These are phyloP conservation scores for Drosophila simulans DNA, from an alignment of 1,140 invertebrate species.

Conservation along the genomic window DNA sequence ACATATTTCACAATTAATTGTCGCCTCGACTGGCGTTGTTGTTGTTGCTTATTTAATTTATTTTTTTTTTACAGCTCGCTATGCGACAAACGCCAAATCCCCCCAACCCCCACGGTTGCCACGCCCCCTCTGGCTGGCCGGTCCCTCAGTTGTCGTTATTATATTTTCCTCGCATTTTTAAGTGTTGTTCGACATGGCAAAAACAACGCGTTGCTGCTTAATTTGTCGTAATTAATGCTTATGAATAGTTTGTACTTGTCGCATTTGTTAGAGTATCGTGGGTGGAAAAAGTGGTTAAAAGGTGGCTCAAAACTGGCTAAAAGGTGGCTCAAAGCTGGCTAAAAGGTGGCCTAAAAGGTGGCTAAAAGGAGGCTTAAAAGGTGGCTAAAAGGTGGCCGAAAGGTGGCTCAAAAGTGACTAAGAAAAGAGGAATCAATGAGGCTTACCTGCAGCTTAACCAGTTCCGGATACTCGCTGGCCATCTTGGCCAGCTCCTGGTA, in stretches of 20 bases:
- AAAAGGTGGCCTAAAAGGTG: no score
- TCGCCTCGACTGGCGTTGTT: slow-evolving; percentile 61
- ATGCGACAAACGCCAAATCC: slow-evolving; percentile 31
- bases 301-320: no score
- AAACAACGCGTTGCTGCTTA: slow-evolving; percentile 79
- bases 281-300: neutral
- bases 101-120: neutral
- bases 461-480: slow-evolving; percentile 91
- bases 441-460: slow-evolving; percentile 92
- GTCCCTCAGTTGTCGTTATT: slow-evolving; percentile 47
- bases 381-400: no score
- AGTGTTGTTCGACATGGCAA: slow-evolving; percentile 81
- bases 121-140: neutral
- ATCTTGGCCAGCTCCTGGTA: slow-evolving; percentile 93
- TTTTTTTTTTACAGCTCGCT: slow-evolving; percentile 9
- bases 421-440: no score
- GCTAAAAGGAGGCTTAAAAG: neutral
- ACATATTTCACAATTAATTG: slow-evolving; percentile 84
- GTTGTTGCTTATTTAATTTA: slow-evolving; percentile 2
- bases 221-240: slow-evolving; percentile 83
- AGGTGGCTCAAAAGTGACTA: no score
- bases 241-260: slow-evolving; percentile 82
- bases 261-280: slow-evolving; percentile 65
- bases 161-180: slow-evolving; percentile 80
- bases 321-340: no score